Conservation (phyloP, 2,797 vertebrate genomes). For the Peromyscus attwateri region DNA sequence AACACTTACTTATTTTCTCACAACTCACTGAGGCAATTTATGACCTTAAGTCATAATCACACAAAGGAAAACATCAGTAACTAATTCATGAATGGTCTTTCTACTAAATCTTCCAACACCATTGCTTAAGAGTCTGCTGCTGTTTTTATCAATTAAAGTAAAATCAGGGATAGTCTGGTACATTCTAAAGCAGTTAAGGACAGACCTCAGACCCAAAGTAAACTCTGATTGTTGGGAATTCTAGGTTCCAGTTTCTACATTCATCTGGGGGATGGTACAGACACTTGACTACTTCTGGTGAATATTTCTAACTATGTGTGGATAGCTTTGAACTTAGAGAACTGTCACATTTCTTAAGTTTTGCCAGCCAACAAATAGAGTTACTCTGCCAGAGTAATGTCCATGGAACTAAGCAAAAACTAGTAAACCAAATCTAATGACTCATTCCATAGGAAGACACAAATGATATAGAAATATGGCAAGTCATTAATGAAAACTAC, state of each 20-base stretch:
- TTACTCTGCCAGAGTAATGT: not conserved
- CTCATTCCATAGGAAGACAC: not conserved
- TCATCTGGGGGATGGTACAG: not conserved
- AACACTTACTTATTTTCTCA: not conserved
- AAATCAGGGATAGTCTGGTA: not conserved
- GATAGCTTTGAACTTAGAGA: not conserved
- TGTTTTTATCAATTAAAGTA: not conserved
- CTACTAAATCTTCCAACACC: not conserved
- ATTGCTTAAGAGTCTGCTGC: not conserved
- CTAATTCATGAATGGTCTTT: not conserved
- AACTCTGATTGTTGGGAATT: not conserved
- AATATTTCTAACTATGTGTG: not conserved
- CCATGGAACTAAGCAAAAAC: not conserved
- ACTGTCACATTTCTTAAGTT: not conserved
- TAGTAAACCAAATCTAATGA: conserved; percentile 6
- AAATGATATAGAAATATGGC: not conserved
- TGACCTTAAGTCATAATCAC: not conserved
- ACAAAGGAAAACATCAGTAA: not conserved
- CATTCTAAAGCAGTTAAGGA: not conserved
- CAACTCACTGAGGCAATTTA: not conserved
- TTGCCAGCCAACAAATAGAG: not conserved
- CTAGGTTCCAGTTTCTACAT: not conserved
- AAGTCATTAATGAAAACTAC: not conserved
- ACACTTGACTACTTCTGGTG: too few species aligned
- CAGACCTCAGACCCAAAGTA: not conserved